phyloP scores from a whole-genome alignment of 2,888 invertebrate species.

The Erebia ligea region DNA sequence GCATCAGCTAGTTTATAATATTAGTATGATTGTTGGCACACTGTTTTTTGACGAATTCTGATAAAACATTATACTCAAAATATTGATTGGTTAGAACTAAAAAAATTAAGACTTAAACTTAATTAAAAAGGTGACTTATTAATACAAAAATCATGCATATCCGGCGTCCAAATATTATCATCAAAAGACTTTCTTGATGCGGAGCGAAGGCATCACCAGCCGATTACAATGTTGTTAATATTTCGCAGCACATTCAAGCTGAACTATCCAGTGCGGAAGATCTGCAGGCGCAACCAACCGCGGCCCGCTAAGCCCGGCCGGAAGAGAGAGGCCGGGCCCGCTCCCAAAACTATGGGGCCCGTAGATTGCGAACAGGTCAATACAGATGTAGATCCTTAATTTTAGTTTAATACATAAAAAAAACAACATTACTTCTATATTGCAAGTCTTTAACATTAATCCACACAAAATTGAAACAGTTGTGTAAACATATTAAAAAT shows the following conservation, averaged over 20 bases:
- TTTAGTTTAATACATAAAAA: neutral
- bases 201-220: too few species aligned
- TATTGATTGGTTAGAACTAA: too few species aligned
- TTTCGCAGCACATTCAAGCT: conserved; percentile 4
- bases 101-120: too few species aligned
- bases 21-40: too few species aligned
- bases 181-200: too few species aligned
- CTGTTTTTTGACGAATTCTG: too few species aligned
- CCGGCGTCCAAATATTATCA: too few species aligned
- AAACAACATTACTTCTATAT: neutral
- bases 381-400: neutral
- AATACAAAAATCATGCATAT: too few species aligned
- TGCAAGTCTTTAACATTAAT: conserved; percentile 4
- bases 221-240: neutral
- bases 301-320: neutral
- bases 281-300: conserved; percentile 6
- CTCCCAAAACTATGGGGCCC: neutral
- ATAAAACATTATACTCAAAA: too few species aligned
- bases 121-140: too few species aligned
- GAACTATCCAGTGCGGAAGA: conserved; percentile 8
- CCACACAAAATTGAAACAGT: neutral
- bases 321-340: neutral
- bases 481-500: neutral
- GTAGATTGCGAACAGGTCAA: conserved; percentile 10
- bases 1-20: too few species aligned